A percentile compares a stretch with the other conserved stretches of the same genome.
Conservation (phyloP, 2,113 vertebrate species). For the Chauna torquata region DNA sequence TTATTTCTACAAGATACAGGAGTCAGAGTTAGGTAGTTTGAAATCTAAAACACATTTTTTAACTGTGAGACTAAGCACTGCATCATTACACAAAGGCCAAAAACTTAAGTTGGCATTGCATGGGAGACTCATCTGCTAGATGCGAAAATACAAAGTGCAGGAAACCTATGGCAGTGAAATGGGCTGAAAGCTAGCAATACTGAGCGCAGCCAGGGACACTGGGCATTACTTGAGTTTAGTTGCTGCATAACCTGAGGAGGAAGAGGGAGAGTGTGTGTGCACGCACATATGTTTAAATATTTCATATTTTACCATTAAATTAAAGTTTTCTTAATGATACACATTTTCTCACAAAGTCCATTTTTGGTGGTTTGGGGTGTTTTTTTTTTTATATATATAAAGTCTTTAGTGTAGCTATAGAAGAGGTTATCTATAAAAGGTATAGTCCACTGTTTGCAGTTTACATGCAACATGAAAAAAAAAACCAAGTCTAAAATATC, state of each 20-base stretch:
- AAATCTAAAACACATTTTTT: neutral
- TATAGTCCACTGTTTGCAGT: neutral
- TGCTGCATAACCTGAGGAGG: neutral
- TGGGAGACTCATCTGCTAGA: neutral
- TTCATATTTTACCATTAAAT: neutral
- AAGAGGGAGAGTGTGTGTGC: fast-evolving
- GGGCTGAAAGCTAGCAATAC: neutral
- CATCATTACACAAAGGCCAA: neutral
- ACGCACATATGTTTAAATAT: fast-evolving
- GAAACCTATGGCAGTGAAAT: neutral
- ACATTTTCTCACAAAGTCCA: neutral
- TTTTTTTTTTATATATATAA: neutral
- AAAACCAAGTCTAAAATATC: neutral
- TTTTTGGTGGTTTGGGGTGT: neutral
- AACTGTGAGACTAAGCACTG: neutral
- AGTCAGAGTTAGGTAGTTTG: neutral
- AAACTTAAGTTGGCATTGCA: neutral
- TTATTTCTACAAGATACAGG: neutral
- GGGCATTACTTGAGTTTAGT: neutral
- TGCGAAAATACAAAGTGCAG: neutral
- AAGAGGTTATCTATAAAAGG: neutral
- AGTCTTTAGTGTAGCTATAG: neutral
- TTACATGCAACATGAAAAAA: neutral
- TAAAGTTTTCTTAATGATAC: neutral
- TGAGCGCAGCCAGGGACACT: neutral